A percentile compares a stretch with the other conserved stretches of the same genome.
These are phyloP conservation scores for Fundulus diaphanus DNA, from an alignment of 2,797 vertebrate genomes.

Conservation along the genomic window DNA sequence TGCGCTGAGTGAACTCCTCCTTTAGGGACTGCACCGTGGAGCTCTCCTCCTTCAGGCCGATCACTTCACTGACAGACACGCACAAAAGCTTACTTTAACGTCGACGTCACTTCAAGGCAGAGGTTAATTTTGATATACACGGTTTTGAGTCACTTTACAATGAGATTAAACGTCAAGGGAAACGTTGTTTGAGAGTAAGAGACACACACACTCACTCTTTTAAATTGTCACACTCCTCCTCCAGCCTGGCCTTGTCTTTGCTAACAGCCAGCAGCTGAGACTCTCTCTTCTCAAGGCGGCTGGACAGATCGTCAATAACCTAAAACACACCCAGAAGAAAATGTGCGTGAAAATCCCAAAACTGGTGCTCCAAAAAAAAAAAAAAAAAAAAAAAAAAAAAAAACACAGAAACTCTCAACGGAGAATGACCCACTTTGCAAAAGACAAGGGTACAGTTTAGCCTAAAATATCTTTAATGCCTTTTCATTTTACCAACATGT, in stretches of 20 bases:
- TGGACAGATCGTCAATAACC: slow-evolving; percentile 90
- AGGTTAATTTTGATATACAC: not conserved
- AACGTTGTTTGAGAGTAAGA: not conserved
- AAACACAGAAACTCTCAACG: not conserved
- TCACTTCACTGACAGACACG: slow-evolving; percentile 88
- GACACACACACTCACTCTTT: slow-evolving; percentile 91
- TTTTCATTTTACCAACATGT: not conserved
- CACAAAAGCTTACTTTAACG: slow-evolving; percentile 19
- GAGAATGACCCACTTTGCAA: not conserved
- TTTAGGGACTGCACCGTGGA: slow-evolving; percentile 91
- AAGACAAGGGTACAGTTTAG: not conserved
- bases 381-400: too few relatives aligned
- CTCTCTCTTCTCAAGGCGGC: slow-evolving; percentile 94
- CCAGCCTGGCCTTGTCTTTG: slow-evolving; percentile 94
- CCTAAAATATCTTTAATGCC: too few relatives aligned
- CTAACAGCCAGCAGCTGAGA: slow-evolving; percentile 90
- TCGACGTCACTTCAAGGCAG: not conserved
- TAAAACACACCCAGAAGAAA: slow-evolving; percentile 63
- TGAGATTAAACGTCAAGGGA: not conserved
- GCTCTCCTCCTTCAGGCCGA: slow-evolving; percentile 92
- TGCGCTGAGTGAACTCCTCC: slow-evolving; percentile 96
- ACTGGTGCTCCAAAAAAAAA: not conserved
- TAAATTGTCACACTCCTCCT: slow-evolving; percentile 96
- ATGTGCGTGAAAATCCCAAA: not conserved
- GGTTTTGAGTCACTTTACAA: slow-evolving; percentile 5